Evolutionary conservation across 53 echinoderm and acorn worm genomes (phyloP).

Genomic region (Holothuria scabra): DNA sequence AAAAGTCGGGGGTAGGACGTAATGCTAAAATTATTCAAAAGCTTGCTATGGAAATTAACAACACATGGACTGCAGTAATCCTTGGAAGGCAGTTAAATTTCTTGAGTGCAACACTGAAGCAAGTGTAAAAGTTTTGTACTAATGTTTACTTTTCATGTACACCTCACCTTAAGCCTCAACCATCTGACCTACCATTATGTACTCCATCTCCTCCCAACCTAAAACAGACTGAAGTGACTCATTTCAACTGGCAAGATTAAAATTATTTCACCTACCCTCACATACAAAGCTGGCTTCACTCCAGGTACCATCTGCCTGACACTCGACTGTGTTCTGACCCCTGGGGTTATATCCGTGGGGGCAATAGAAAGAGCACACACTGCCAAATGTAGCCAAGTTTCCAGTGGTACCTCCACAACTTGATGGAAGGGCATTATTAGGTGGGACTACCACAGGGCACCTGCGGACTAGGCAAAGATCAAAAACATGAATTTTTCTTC

Average conservation of each 20-base stretch:
- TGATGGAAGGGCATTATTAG: slow-evolving; percentile 54
- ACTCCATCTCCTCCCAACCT: too few species aligned
- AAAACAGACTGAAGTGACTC: background rate
- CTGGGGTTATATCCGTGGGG: slow-evolving; percentile 54
- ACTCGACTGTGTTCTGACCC: slow-evolving; percentile 47
- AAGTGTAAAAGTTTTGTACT: too few species aligned
- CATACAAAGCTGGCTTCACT: slow-evolving; percentile 66
- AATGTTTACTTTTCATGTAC: too few species aligned
- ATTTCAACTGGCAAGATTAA: background rate
- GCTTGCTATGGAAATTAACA: too few species aligned
- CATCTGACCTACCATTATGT: too few species aligned
- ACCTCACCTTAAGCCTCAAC: too few species aligned
- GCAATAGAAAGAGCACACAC: slow-evolving; percentile 77
- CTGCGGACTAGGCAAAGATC: slow-evolving; percentile 51
- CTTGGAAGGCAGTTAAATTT: too few species aligned
- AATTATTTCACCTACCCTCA: slow-evolving; percentile 49
- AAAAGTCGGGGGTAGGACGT: too few species aligned
- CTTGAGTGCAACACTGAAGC: too few species aligned
- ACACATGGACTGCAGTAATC: too few species aligned
- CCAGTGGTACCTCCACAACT: slow-evolving; percentile 54
- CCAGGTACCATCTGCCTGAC: slow-evolving; percentile 74
- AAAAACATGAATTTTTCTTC: too few species aligned
- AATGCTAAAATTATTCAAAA: too few species aligned
- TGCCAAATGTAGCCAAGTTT: slow-evolving; percentile 60
- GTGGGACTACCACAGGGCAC: slow-evolving; percentile 51